Conservation (phyloP, 1,140 invertebrate species). For the Aphidius gifuensis region DNA sequence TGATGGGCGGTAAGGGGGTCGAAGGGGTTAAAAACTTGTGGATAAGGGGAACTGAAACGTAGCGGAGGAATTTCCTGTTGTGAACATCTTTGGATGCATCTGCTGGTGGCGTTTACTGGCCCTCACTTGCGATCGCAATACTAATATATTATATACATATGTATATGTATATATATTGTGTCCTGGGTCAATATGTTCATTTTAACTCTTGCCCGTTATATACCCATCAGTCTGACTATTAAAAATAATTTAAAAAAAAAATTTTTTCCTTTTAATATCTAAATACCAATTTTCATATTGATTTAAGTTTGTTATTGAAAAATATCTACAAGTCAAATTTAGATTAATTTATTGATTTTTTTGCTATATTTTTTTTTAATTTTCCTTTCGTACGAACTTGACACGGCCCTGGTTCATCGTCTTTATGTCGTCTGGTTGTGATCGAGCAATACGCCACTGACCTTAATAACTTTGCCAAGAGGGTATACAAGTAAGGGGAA, state of each 20-base stretch:
- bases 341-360: too few species aligned
- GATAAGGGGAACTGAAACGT: slow-evolving; percentile 26
- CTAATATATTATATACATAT: slow-evolving; percentile 9
- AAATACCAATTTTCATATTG: too few species aligned
- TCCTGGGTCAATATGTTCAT: too few species aligned
- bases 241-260: too few species aligned
- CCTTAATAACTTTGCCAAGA: slow-evolving; percentile 41
- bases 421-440: slow-evolving; percentile 25
- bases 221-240: too few species aligned
- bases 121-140: slow-evolving; percentile 18
- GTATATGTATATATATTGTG: too few species aligned
- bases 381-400: slow-evolving; percentile 12
- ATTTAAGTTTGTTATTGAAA: too few species aligned
- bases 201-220: too few species aligned
- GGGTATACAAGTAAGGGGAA: too few species aligned
- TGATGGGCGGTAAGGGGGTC: slow-evolving; percentile 8
- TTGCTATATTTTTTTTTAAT: neutral
- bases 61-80: slow-evolving; percentile 53
- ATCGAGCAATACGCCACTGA: slow-evolving; percentile 38
- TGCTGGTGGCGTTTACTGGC: slow-evolving; percentile 35
- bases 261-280: too few species aligned
- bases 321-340: too few species aligned
- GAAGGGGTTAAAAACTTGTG: slow-evolving; percentile 24
- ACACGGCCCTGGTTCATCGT: slow-evolving; percentile 9
- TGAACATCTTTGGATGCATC: slow-evolving; percentile 53